Evolutionary conservation across 1,140 invertebrate species (phyloP), one percentile per base, ranked within the genome.

Genomic region (Teleopsis dalmanni): DNA sequence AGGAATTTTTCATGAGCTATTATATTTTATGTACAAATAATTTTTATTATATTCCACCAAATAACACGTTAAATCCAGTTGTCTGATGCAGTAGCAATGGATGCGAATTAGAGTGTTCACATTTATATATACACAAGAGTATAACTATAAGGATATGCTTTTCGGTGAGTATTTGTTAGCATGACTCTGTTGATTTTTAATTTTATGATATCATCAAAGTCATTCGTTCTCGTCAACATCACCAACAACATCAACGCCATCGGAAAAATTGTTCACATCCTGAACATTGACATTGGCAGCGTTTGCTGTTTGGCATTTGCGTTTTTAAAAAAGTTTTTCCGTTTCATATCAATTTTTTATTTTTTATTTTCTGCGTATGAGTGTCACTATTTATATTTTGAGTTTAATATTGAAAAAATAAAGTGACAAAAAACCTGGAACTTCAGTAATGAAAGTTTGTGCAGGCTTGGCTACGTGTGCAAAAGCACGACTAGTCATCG

Each of bases 101-200:
- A 42, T 9, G 22, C n/a, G n/a, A n/a, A n/a, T n/a, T n/a, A n/a
- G n/a, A n/a, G n/a, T 40, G 3, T 13, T 7, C 7, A 25, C 13
- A 25, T n/a, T 6, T 6, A 2, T 40, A 40, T n/a, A 40, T n/a
- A n/a, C 10, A 38, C 5, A 38, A 5, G 19, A n/a, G 10, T 4
- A 37, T 14, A 22, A 10, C n/a, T n/a, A n/a, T n/a, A n/a, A n/a
- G n/a, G n/a, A n/a, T n/a, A n/a, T n/a, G n/a, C n/a, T n/a, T n/a
- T 29, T 29, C 27, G 7, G 27, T 29, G 7, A 8, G 27, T 29
- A 8, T 8, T 29, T 29, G 27, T 29, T 29, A 13, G 27, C 7
- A 13, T 29, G 27, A 43, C 10, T 43, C 16, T 43, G 41, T 43
- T 43, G 41, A 43, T 31, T 43, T 43, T 43, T 43, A 43, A 43